Percentiles rank a stretch among this genome's conserved stretches.
phyloP scores from a whole-genome alignment of 2,797 vertebrate species.

The Cossypha heuglini region DNA sequence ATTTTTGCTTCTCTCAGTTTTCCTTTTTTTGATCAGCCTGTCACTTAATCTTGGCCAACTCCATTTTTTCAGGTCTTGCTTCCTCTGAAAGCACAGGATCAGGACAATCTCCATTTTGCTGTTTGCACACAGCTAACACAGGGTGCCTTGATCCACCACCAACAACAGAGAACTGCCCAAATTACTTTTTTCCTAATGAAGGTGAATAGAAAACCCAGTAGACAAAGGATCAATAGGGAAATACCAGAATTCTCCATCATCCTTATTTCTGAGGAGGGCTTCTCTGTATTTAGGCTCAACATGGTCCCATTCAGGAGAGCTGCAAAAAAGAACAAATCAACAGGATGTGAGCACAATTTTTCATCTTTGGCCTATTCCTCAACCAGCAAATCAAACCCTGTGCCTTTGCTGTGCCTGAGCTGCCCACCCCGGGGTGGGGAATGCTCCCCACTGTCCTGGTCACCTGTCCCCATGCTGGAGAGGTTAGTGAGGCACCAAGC shows the following conservation, averaged over 20 bases:
- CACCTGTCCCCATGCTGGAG: neutral
- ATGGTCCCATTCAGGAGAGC: constrained; percentile 71
- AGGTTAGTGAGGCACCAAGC: neutral
- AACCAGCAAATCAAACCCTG: neutral
- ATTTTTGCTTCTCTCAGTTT: neutral
- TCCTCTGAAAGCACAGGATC: neutral
- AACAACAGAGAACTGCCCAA: neutral
- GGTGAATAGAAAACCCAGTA: neutral
- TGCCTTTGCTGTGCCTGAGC: neutral
- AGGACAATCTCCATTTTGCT: neutral
- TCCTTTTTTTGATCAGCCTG: neutral
- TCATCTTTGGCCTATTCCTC: neutral
- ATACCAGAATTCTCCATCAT: constrained; percentile 81
- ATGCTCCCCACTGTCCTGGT: neutral
- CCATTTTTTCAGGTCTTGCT: neutral
- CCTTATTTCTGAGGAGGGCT: constrained; percentile 46
- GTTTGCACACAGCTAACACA: neutral
- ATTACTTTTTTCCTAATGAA: neutral
- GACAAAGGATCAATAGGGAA: neutral
- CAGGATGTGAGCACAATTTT: neutral
- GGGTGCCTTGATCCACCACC: neutral
- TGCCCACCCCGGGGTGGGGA: neutral
- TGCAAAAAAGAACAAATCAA: constrained; percentile 7
- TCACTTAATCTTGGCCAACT: neutral
- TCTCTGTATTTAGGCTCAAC: neutral